These are phyloP conservation scores for Avahi laniger DNA, from an alignment of 2,797 vertebrate species.

Conservation along the genomic window DNA sequence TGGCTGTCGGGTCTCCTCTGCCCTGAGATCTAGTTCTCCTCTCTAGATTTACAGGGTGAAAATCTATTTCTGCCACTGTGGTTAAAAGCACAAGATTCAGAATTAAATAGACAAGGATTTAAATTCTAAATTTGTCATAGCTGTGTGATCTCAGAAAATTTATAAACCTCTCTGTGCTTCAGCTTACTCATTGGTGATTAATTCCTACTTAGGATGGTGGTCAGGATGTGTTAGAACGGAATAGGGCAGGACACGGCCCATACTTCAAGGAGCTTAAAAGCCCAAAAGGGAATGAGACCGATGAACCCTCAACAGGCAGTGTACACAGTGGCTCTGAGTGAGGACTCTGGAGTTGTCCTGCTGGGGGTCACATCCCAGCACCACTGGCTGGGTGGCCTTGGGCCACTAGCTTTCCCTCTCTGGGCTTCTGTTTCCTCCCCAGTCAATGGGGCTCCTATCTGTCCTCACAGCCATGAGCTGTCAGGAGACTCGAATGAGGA, in stretches of 20 bases:
- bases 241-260: background rate
- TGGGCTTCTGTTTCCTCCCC: background rate
- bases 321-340: fast-evolving
- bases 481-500: background rate
- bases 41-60: background rate
- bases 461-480: background rate
- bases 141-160: background rate
- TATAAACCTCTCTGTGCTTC: background rate
- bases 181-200: background rate
- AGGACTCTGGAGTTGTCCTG: background rate
- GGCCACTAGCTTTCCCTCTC: background rate
- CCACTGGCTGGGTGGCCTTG: background rate
- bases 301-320: background rate
- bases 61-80: background rate
- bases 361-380: background rate
- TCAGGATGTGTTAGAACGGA: background rate
- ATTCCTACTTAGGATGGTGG: background rate
- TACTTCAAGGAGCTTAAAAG: background rate
- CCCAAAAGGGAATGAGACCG: background rate
- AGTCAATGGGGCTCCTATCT: background rate
- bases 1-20: background rate
- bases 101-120: background rate
- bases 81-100: background rate
- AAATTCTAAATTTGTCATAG: background rate
- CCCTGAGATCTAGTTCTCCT: background rate